Evolutionary conservation across 1,140 invertebrate genomes (phyloP).

Genomic region (Armadillidium nasatum): DNA sequence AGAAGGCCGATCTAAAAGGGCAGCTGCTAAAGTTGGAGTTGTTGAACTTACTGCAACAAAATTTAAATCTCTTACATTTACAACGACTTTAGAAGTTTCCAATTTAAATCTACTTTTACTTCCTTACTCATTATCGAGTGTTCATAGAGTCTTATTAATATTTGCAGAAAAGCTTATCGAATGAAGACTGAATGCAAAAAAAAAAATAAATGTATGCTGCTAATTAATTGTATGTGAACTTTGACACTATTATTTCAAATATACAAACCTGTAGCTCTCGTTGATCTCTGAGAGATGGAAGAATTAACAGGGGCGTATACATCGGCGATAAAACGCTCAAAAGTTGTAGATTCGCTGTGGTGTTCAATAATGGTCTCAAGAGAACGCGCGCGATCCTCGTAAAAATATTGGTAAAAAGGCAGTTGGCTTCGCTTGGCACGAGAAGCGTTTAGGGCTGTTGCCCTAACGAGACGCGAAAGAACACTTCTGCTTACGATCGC

Average conservation of each 20-base stretch:
- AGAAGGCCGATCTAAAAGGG: not conserved
- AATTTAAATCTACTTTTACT: too few species aligned
- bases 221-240: too few species aligned
- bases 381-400: constrained; percentile 80
- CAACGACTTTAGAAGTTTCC: too few species aligned
- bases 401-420: constrained; percentile 86
- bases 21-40: not conserved
- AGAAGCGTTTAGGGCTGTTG: constrained; percentile 87
- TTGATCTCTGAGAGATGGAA: constrained; percentile 46
- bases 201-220: too few species aligned
- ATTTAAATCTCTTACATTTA: too few species aligned
- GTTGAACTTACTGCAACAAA: not conserved
- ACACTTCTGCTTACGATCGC: constrained; percentile 77
- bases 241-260: too few species aligned
- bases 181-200: too few species aligned
- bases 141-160: too few species aligned
- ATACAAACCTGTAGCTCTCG: not conserved
- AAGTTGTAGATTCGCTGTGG: constrained; percentile 81
- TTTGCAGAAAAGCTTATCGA: too few species aligned
- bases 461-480: constrained; percentile 80
- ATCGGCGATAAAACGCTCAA: constrained; percentile 83
- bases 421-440: constrained; percentile 80
- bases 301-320: constrained; percentile 68
- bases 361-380: constrained; percentile 82
- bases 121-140: too few species aligned